Percentiles rank a stretch among this genome's conserved stretches.
Conservation (phyloP, 2,113 vertebrate genomes). For the Sclerurus mexicanus region DNA sequence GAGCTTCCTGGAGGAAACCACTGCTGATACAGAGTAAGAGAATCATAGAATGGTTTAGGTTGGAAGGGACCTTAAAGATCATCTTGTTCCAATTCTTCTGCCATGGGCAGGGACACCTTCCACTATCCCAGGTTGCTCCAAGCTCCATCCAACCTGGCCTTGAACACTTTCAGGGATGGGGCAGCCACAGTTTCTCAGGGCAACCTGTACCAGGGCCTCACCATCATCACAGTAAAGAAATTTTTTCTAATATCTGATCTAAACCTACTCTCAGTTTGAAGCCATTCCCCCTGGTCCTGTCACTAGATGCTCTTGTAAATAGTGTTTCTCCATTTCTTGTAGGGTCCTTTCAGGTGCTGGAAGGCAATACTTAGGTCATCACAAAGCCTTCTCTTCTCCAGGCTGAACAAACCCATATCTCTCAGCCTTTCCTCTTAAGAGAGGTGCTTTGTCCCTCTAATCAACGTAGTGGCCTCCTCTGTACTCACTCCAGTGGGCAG, state of each 20-base stretch:
- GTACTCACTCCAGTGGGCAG: background rate
- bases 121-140: background rate
- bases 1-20: background rate
- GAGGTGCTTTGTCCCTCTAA: background rate
- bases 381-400: background rate
- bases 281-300: accelerated
- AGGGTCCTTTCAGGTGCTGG: background rate
- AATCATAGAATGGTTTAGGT: background rate
- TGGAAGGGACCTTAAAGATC: background rate
- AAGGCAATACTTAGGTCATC: background rate
- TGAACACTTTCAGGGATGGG: background rate
- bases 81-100: background rate
- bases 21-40: background rate
- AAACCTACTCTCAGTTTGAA: background rate
- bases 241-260: background rate
- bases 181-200: too few relatives aligned
- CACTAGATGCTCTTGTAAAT: background rate
- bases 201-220: background rate
- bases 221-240: background rate
- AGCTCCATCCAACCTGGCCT: background rate
- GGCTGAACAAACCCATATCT: background rate
- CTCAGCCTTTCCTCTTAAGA: background rate
- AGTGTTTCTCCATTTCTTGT: background rate
- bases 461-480: background rate
- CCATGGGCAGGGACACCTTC: background rate